phyloP scores from a whole-genome alignment of 2,888 invertebrate species.

The Micoletzkya japonica region DNA sequence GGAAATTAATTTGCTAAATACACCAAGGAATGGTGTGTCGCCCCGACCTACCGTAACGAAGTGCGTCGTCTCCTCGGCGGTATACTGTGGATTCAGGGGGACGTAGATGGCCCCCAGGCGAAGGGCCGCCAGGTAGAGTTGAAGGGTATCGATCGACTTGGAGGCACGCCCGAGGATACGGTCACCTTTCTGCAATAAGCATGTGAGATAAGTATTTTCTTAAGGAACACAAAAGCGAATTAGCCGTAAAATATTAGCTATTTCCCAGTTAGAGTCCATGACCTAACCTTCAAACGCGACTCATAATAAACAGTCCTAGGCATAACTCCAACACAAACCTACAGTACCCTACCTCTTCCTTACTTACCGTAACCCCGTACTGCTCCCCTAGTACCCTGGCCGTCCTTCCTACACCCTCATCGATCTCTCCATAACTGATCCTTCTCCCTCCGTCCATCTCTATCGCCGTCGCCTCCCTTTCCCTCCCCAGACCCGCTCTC shows the following conservation, averaged over 20 bases:
- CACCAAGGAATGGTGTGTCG: no score
- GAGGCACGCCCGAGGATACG: constrained; percentile 56
- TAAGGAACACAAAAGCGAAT: no score
- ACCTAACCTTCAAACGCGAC: no score
- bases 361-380: constrained; percentile 49
- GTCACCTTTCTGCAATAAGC: constrained; percentile 57
- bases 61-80: constrained; percentile 57
- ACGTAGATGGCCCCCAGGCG: constrained; percentile 59
- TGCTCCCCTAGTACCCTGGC: constrained; percentile 46
- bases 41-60: constrained; percentile 51
- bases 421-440: constrained; percentile 50
- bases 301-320: no score
- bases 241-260: no score
- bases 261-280: no score
- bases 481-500: constrained; percentile 3
- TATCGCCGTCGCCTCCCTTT: constrained; percentile 11
- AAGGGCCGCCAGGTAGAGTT: constrained; percentile 61
- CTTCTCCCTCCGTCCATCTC: background rate
- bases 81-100: constrained; percentile 61
- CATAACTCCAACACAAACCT: background rate
- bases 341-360: no score
- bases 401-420: constrained; percentile 51
- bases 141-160: constrained; percentile 54
- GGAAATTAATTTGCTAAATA: no score
- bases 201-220: no score